Percentiles rank a stretch among this genome's conserved stretches.
Conservation (phyloP, 2,888 invertebrate species). For the Acanthosoma haemorrhoidale region DNA sequence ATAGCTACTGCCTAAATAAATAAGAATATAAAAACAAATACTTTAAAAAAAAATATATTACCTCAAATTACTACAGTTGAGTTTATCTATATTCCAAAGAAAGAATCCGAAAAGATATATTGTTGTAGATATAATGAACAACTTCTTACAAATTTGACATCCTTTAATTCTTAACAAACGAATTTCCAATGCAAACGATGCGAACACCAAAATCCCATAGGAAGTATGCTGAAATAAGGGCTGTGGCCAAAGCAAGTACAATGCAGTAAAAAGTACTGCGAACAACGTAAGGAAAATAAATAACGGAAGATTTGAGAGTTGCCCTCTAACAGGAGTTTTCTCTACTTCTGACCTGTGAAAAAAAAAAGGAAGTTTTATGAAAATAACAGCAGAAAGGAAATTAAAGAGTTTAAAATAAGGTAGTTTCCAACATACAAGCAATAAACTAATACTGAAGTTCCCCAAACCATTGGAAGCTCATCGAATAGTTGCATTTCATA, state of each 20-base stretch:
- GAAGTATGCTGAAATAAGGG: slow-evolving; percentile 45
- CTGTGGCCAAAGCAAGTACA: slow-evolving; percentile 42
- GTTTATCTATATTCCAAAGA: slow-evolving; percentile 50
- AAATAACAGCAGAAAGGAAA: not conserved
- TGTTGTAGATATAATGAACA: slow-evolving; percentile 39
- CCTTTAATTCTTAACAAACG: slow-evolving; percentile 37
- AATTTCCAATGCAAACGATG: slow-evolving; percentile 42
- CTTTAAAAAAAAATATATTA: slow-evolving; percentile 28
- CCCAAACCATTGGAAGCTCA: slow-evolving; percentile 49
- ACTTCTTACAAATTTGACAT: slow-evolving; percentile 40
- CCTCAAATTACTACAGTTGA: slow-evolving; percentile 46
- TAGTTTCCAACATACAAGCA: slow-evolving; percentile 45
- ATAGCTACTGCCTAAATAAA: no score
- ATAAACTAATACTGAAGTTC: slow-evolving; percentile 46
- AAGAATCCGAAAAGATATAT: slow-evolving; percentile 47
- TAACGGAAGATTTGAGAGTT: slow-evolving; percentile 36
- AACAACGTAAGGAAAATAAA: slow-evolving; percentile 37
- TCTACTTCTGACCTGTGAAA: slow-evolving; percentile 36
- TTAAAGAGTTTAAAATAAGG: not conserved
- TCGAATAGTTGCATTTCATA: slow-evolving; percentile 49
- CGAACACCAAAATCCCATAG: slow-evolving; percentile 45
- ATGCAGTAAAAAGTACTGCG: slow-evolving; percentile 39
- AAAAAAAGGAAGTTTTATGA: not conserved
- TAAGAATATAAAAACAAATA: no score
- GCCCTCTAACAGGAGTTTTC: slow-evolving; percentile 30